Evolutionary conservation across 1,140 invertebrate genomes (phyloP).

Genomic region (Antheraea mylitta): DNA sequence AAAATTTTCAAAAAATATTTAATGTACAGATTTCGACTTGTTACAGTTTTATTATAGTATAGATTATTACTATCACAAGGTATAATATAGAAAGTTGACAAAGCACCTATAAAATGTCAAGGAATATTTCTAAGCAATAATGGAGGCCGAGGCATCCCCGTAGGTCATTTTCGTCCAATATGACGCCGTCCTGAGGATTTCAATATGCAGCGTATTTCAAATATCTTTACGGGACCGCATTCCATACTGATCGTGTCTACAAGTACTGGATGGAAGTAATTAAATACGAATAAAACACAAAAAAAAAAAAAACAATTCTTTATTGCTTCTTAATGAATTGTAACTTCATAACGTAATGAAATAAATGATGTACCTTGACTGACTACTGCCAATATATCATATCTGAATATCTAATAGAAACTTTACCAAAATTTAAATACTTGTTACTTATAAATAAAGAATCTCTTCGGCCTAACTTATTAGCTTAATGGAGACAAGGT

Average conservation of each 20-base stretch:
- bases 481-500: constrained; percentile 27
- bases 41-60: no score
- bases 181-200: constrained; percentile 50
- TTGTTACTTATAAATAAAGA: constrained; percentile 20
- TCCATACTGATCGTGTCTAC: constrained; percentile 28
- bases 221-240: constrained; percentile 47
- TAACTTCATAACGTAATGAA: neutral
- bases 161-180: constrained; percentile 55
- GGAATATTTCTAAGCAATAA: constrained; percentile 43
- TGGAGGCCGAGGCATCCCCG: constrained; percentile 20
- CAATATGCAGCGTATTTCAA: constrained; percentile 67
- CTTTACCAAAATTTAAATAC: constrained; percentile 7
- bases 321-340: neutral
- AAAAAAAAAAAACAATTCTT: constrained; percentile 15
- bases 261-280: no score
- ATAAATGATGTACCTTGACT: no score
- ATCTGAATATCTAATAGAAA: no score
- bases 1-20: no score
- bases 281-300: constrained; percentile 60
- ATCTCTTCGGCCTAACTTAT: constrained; percentile 24
- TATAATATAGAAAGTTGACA: neutral
- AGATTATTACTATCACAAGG: no score
- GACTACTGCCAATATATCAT: no score
- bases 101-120: constrained; percentile 16
- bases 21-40: no score